Conservation (phyloP, 2,888 invertebrate species). For the Diarsia brunnea region DNA sequence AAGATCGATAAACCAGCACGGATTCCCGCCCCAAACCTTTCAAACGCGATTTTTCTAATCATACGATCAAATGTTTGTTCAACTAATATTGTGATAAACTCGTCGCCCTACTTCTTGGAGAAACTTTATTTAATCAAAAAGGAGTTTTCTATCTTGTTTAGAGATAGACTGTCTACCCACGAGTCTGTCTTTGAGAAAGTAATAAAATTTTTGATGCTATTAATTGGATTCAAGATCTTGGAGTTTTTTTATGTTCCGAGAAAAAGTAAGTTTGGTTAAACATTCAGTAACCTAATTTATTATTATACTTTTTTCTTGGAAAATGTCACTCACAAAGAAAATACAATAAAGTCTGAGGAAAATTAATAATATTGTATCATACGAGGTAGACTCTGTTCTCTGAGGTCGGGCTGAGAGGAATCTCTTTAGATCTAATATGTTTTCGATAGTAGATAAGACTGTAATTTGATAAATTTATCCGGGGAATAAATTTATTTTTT, state of each 20-base stretch:
- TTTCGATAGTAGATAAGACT: background rate
- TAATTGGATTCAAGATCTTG: background rate
- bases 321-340: background rate
- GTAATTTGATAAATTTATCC: background rate
- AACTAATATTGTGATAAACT: conserved; percentile 44
- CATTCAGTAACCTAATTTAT: background rate
- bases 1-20: conserved; percentile 5
- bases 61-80: conserved; percentile 53
- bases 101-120: conserved; percentile 3
- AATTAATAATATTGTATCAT: conserved; percentile 8
- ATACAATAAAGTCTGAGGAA: conserved; percentile 3
- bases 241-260: background rate
- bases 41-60: conserved; percentile 52
- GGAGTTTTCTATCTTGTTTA: conserved; percentile 24
- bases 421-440: background rate
- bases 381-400: background rate
- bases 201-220: background rate
- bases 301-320: background rate
- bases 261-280: background rate
- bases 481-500: background rate
- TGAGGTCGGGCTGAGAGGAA: background rate
- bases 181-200: background rate
- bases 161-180: conserved; percentile 6
- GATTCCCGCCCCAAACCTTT: background rate
- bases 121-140: conserved; percentile 37